These are phyloP conservation scores for Thysanoteuthis rhombus DNA, from an alignment of 2,888 invertebrate species.

Conservation along the genomic window DNA sequence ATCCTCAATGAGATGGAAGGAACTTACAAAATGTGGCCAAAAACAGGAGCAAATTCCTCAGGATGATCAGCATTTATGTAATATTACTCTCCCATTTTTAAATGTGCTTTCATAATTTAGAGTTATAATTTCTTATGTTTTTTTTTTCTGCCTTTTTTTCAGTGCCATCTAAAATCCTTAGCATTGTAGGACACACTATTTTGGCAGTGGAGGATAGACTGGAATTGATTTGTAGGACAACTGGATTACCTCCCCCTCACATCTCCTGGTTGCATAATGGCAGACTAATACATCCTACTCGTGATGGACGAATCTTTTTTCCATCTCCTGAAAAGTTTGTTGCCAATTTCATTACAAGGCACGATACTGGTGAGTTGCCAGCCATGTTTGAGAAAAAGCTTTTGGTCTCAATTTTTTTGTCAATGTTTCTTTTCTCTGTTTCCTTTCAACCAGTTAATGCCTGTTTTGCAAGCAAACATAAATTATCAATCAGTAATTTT, in stretches of 20 bases:
- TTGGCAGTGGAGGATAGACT: constrained; percentile 50
- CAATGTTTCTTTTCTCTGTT: too few species aligned
- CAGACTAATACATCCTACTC: constrained; percentile 40
- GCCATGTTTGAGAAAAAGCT: not conserved
- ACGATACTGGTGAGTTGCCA: constrained; percentile 45
- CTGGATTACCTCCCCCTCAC: constrained; percentile 52
- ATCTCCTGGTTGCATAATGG: constrained; percentile 52
- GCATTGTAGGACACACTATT: constrained; percentile 49
- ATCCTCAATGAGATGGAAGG: too few species aligned
- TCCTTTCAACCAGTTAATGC: too few species aligned
- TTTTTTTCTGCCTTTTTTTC: not conserved
- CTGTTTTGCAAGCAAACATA: too few species aligned
- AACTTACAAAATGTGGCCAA: too few species aligned
- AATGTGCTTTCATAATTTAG: too few species aligned
- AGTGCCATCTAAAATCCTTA: constrained; percentile 51
- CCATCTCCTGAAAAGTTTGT: constrained; percentile 42
- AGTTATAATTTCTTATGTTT: not conserved
- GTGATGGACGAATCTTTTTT: constrained; percentile 53
- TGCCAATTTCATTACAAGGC: constrained; percentile 45
- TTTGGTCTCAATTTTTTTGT: not conserved
- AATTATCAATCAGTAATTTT: too few species aligned
- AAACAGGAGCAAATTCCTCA: too few species aligned
- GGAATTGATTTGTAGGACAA: constrained; percentile 49
- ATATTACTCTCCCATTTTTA: too few species aligned
- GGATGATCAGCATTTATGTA: too few species aligned